Evolutionary conservation across 2,888 invertebrate genomes (phyloP).

Genomic region (Drosophila sordidapex): DNA sequence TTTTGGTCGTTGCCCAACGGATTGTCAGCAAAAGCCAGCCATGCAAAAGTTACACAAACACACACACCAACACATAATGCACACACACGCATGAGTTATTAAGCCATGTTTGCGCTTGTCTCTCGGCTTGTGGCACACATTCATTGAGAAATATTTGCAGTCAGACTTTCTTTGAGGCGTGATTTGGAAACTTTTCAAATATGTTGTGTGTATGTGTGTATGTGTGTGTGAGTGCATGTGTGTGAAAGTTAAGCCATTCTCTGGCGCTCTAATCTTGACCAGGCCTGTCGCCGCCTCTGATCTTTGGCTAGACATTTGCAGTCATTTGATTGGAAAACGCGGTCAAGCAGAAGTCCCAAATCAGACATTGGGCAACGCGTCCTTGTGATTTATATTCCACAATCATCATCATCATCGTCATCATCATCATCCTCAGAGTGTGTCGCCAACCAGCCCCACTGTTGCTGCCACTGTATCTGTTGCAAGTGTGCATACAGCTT

Average conservation of each 20-base stretch:
- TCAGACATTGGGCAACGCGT: constrained; percentile 51
- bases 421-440: constrained; percentile 17
- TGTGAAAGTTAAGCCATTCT: constrained; percentile 38
- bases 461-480: constrained; percentile 30
- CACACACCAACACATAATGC: constrained; percentile 5
- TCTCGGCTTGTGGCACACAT: constrained; percentile 56
- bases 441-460: not conserved
- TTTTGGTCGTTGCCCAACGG: constrained; percentile 49
- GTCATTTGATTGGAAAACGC: constrained; percentile 82
- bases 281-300: constrained; percentile 51
- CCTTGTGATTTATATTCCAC: constrained; percentile 41
- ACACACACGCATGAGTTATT: constrained; percentile 68
- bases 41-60: constrained; percentile 45
- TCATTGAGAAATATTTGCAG: constrained; percentile 76
- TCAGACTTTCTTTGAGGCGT: constrained; percentile 68
- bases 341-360: constrained; percentile 72
- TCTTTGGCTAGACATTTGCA: constrained; percentile 66
- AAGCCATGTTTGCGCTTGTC: constrained; percentile 76
- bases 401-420: constrained; percentile 14
- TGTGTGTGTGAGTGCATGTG: constrained; percentile 18
- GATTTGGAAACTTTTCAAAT: constrained; percentile 82
- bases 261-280: constrained; percentile 39
- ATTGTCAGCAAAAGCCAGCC: constrained; percentile 33
- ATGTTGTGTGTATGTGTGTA: constrained; percentile 48
- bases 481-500: constrained; percentile 41